Base-by-base conservation (phyloP, 2,113 vertebrate species). In the Garra rufa region DNA sequence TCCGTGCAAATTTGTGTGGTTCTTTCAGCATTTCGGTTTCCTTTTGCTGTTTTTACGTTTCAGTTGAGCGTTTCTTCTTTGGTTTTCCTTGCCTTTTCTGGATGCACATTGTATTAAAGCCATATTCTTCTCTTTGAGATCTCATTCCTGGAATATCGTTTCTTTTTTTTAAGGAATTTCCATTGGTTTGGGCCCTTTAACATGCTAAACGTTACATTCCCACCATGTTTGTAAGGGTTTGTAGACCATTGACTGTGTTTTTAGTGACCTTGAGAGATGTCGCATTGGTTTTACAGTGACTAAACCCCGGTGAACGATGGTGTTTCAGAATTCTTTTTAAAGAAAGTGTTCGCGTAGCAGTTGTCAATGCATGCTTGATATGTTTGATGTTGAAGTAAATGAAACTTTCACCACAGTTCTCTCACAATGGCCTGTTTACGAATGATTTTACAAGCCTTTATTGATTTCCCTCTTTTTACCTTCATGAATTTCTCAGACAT, bases 1-100 rank as follows among this genome's bases (percentile, higher is more conserved):
- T 92, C 93, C 94, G 95, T 97, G 94, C 48, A 90, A 95, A 92
- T 93, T 93, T 94, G 93, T 96, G 96, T 96, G 89, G 89, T 93
- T 92, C 95, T 94, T 90, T 89, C 76, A 83, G 84, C 87, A 85
- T 92, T 78, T 90, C 82, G 83, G 91, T 95, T 92, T 92, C 91
- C 90, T 87, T 76, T 83, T 89, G 86, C 89, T 88, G 85, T 85
- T 21, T n/a, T 80, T 83, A 24, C 26, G 8, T 82, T 85, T n/a
- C 50, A 70, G 70, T 59, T 93, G 6, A 89, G 91, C 57, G 76
- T 73, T 21, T 81, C 10, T 92, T 83, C 61, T 85, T 79, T 79
- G 74, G 67, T 89, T 80, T 90, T 91, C 88, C 93, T 94, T 92
- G 92, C 87, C 89, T 94, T 94, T n/a, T 92, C 13, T 57, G 93